Percentiles rank a stretch among this genome's conserved stretches.
Conservation (phyloP, 2,113 vertebrate genomes). For the Phocoena phocoena region DNA sequence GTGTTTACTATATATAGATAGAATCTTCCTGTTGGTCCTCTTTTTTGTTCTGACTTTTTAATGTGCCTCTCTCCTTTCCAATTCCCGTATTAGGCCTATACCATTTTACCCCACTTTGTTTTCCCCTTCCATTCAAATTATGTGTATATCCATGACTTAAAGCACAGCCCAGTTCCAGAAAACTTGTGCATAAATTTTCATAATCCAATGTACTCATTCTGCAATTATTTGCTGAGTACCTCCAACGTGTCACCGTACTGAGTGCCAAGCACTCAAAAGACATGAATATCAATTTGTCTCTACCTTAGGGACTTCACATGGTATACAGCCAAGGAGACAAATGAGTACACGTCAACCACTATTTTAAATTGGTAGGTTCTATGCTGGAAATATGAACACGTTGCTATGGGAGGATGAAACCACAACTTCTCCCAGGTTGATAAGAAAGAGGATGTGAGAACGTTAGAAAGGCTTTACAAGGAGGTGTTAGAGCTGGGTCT, state of each 20-base stretch:
- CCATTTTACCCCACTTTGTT: neutral
- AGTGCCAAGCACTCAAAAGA: neutral
- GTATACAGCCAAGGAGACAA: neutral
- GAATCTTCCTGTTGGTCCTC: neutral
- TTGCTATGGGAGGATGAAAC: neutral
- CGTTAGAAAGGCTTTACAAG: neutral
- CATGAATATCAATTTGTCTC: neutral
- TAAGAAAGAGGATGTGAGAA: neutral
- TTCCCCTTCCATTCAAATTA: constrained; percentile 12
- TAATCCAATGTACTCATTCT: neutral
- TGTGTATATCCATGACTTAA: neutral
- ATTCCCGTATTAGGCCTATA: neutral
- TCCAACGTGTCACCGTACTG: neutral
- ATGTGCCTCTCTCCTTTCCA: neutral
- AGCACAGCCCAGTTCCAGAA: neutral
- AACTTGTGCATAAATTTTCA: neutral
- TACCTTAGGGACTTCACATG: neutral
- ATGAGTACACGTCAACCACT: neutral
- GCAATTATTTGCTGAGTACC: neutral
- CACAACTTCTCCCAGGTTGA: neutral
- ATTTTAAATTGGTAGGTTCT: neutral
- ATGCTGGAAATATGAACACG: neutral
- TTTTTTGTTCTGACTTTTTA: neutral
- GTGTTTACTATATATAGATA: neutral
- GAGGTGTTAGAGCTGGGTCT: neutral